Base-by-base conservation (phyloP, 2,888 invertebrate genomes). In the Homarus gammarus region DNA sequence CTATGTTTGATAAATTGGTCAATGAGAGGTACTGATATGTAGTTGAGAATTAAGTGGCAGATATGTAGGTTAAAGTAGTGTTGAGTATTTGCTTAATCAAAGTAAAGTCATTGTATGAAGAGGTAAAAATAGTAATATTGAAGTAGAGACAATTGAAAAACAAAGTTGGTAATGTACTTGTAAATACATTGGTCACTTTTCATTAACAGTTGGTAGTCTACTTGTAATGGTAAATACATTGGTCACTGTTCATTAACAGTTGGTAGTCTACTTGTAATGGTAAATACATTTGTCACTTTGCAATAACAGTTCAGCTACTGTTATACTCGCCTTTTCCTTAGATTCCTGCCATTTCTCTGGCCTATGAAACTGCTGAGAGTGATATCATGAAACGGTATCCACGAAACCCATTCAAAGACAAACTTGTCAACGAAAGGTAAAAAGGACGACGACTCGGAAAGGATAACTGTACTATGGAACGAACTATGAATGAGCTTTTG, bases 371-470 rank as follows among this genome's bases (percentile, higher is more conserved):
- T 93, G 97, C 98, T 91, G 98, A 98, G 95, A 96, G 97, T 93
- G 98, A 98, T 95, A 98, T 98, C 94, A 98, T 98, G 98, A 98
- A 98, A 96, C 96, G 97, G 93, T 96, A 96, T 93, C 98, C 98
- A 93, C 96, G 98, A 95, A 97, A 98, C 94, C 97, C 98, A 93
- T 96, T 96, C 95, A 95, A 95, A 94, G 98, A 98, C 95, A 98
- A 98, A 95, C 96, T 98, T 94, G 98, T 98, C 95, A 98, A 98
- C 95, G 97, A 97, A 96, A 97, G 98, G 97, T 97, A 96, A 92
- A 68, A 64, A 27, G 51, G 49, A 38, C 49, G 36, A 31, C n/a
- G n/a, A 61, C 38, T n/a, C 36, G 49, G 27, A 78, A 49, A 27
- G 36, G 44, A 68, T 33, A 36, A 49, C 5, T 31, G 38, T 36